Percentiles rank a stretch among this genome's conserved stretches.
phyloP scores from a whole-genome alignment of 2,888 invertebrate species.

The Apodemia hepburni region DNA sequence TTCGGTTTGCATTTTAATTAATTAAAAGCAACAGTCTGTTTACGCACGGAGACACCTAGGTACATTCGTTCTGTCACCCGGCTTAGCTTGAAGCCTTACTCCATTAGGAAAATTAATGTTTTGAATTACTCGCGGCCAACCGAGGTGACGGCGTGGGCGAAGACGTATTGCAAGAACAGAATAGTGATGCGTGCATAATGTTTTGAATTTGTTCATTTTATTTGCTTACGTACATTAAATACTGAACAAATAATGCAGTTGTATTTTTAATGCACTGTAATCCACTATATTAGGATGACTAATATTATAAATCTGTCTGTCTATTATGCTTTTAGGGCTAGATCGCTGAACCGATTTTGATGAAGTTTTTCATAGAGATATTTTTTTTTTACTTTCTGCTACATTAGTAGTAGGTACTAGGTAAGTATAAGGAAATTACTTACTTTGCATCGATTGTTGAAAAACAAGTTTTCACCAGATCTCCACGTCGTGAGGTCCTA shows the following conservation, averaged over 20 bases:
- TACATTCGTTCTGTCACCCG: slow-evolving; percentile 42
- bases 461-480: too few species aligned
- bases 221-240: neutral
- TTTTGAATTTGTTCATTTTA: neutral
- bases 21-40: slow-evolving; percentile 69
- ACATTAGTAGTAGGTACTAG: too few species aligned
- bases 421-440: too few species aligned
- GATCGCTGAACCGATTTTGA: too few species aligned
- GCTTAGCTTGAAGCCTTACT: slow-evolving; percentile 66
- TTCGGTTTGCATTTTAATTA: slow-evolving; percentile 74
- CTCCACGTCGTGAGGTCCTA: too few species aligned
- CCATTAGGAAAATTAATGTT: slow-evolving; percentile 81
- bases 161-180: slow-evolving; percentile 38
- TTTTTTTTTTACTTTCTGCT: too few species aligned
- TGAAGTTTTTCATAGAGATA: too few species aligned
- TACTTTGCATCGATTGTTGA: too few species aligned
- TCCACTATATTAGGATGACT: too few species aligned
- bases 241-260: neutral
- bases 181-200: slow-evolving; percentile 30
- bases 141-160: slow-evolving; percentile 41
- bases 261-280: too few species aligned
- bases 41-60: slow-evolving; percentile 65
- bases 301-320: too few species aligned
- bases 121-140: slow-evolving; percentile 61
- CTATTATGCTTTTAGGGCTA: too few species aligned